These are phyloP conservation scores for Syngnathus acus DNA, from an alignment of 2,797 vertebrate species.

Conservation along the genomic window DNA sequence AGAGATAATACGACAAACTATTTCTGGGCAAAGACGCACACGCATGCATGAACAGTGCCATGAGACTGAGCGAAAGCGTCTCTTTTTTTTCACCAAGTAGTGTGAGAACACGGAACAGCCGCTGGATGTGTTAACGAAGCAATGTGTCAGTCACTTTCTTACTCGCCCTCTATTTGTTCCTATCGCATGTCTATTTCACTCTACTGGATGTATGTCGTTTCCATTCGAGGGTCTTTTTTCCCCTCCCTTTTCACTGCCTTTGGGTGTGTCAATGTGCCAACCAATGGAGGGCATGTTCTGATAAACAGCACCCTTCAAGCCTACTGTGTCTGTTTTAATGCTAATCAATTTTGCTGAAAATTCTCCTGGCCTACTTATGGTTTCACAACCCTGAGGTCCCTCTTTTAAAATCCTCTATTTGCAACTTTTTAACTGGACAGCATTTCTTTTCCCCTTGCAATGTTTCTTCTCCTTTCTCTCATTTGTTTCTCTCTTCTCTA, in stretches of 20 bases:
- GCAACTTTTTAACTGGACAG: background rate
- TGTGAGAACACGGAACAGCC: slow-evolving; percentile 25
- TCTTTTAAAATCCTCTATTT: slow-evolving; percentile 20
- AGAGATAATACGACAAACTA: slow-evolving; percentile 46
- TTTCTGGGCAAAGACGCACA: slow-evolving; percentile 42
- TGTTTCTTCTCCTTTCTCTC: background rate
- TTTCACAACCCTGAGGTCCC: slow-evolving; percentile 25
- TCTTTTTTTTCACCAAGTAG: slow-evolving; percentile 24
- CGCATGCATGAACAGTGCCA: slow-evolving; percentile 10
- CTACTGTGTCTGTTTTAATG: slow-evolving; percentile 58
- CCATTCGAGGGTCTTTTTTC: slow-evolving; percentile 6
- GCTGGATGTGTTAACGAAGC: slow-evolving; percentile 33
- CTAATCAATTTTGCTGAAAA: slow-evolving; percentile 67
- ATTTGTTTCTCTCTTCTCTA: background rate
- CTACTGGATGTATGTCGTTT: slow-evolving; percentile 16
- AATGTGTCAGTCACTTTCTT: slow-evolving; percentile 29
- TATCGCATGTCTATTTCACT: slow-evolving; percentile 17
- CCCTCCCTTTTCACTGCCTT: slow-evolving; percentile 27
- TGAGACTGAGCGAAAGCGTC: slow-evolving; percentile 15
- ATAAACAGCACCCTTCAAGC: slow-evolving; percentile 58
- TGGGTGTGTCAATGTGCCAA: slow-evolving; percentile 38
- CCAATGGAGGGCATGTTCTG: slow-evolving; percentile 42
- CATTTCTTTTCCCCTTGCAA: background rate
- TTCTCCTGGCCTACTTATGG: slow-evolving; percentile 40
- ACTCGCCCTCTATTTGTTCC: slow-evolving; percentile 4